A percentile compares a stretch with the other conserved stretches of the same genome.
Evolutionary conservation across 2,113 vertebrate species (phyloP).

Genomic region (Percina caprodes): DNA sequence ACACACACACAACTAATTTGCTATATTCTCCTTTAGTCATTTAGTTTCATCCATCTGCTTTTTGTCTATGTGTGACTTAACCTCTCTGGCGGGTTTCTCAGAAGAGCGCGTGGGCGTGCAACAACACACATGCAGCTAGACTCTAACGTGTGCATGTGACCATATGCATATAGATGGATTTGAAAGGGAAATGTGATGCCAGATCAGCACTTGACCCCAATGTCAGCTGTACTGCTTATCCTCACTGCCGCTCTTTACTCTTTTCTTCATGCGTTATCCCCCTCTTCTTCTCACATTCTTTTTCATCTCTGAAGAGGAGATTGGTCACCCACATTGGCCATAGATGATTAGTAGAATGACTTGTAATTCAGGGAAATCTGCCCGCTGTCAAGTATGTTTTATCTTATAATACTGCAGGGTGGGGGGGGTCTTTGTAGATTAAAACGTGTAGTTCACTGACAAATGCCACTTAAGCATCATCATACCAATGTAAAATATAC

Average conservation of each 20-base stretch:
- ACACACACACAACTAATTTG: slow-evolving; percentile 62
- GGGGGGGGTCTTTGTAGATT: slow-evolving; percentile 8
- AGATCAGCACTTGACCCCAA: slow-evolving; percentile 75
- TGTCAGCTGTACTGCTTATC: slow-evolving; percentile 61
- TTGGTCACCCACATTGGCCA: slow-evolving; percentile 21
- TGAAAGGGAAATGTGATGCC: slow-evolving; percentile 68
- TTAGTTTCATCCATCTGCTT: slow-evolving; percentile 67
- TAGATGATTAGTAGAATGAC: slow-evolving; percentile 39
- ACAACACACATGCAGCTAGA: slow-evolving; percentile 17
- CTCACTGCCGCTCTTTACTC: slow-evolving; percentile 37
- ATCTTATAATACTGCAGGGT: slow-evolving; percentile 27
- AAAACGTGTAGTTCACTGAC: slow-evolving; percentile 8
- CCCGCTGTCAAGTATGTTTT: slow-evolving; percentile 38
- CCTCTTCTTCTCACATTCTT: slow-evolving; percentile 6
- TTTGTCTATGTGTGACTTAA: slow-evolving; percentile 49
- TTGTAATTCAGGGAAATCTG: slow-evolving; percentile 55
- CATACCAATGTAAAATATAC: background rate
- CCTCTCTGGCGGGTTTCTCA: slow-evolving; percentile 40
- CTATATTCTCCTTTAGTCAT: slow-evolving; percentile 55
- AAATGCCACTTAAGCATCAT: slow-evolving; percentile 1
- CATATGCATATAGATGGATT: slow-evolving; percentile 66
- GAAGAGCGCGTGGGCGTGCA: slow-evolving; percentile 27
- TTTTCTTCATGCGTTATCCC: slow-evolving; percentile 2
- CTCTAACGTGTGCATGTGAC: slow-evolving; percentile 34
- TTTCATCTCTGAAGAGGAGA: slow-evolving; percentile 59